These are phyloP conservation scores for Cotesia vestalis DNA, from an alignment of 1,140 invertebrate species.

Conservation along the genomic window DNA sequence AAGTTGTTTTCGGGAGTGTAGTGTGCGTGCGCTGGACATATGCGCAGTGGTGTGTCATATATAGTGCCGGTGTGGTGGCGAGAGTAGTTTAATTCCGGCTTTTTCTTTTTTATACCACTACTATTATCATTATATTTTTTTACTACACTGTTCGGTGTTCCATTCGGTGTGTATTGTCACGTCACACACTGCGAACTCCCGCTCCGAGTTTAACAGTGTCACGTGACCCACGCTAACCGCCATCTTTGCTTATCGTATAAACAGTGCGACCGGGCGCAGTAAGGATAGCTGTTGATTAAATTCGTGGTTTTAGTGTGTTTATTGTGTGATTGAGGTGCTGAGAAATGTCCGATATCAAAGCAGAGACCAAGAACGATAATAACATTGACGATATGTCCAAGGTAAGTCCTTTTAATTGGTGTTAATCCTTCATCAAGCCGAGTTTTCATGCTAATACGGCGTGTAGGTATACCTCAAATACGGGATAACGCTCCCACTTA, in stretches of 20 bases:
- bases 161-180: conserved; percentile 29
- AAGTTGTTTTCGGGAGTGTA: too few species aligned
- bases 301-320: conserved; percentile 60
- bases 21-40: too few species aligned
- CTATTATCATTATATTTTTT: too few species aligned
- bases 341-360: conserved; percentile 66
- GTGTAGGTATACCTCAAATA: conserved; percentile 46
- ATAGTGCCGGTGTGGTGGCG: too few species aligned
- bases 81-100: too few species aligned
- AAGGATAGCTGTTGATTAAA: conserved; percentile 54
- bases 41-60: too few species aligned
- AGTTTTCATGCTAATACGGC: conserved; percentile 60
- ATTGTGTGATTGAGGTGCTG: conserved; percentile 54
- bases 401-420: conserved; percentile 52
- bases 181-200: conserved; percentile 47
- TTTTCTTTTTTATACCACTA: too few species aligned
- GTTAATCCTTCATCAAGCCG: conserved; percentile 55
- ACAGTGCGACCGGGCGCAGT: conserved; percentile 62
- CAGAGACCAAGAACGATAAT: conserved; percentile 66
- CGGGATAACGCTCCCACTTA: conserved; percentile 44
- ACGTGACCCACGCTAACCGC: conserved; percentile 70
- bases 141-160: conserved; percentile 43
- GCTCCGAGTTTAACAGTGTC: conserved; percentile 58
- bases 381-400: conserved; percentile 62
- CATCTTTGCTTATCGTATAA: conserved; percentile 68